Evolutionary conservation across 2,888 invertebrate species (phyloP), one percentile per base, ranked within the genome.

Genomic region (Marronus borbonicus): DNA sequence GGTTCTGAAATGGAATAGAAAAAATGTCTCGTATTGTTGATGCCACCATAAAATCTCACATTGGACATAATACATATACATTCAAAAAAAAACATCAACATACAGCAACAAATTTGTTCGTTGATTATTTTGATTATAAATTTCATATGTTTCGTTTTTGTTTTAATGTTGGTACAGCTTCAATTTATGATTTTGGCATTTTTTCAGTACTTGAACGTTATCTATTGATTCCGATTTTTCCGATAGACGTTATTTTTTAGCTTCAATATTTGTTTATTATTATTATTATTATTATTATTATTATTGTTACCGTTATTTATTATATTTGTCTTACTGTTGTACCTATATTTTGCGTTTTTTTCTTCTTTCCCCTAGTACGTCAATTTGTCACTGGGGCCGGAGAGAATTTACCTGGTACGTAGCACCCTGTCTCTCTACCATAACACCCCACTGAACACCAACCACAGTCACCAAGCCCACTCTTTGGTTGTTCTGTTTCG

Each of bases 331-430:
- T 88, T 88, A 88, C 86, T 88, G 87, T 88, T 88, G 87, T 88
- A 88, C 87, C 88, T 89, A 89, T 88, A 89, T 89, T 89, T 89
- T 89, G 88, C 88, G 88, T 89, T 89, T 88, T 88, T 88, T 85
- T 88, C 88, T 89, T 89, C 88, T 89, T 87, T 88, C 89, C 88
- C 88, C 88, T 89, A 89, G 89, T 89, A 89, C 89, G 89, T 89
- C 89, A 89, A 88, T 89, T 88, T 89, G 89, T 89, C 88, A 88
- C 89, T 89, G 89, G 89, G 88, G 89, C 89, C 87, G 89, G 89
- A 88, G 89, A 89, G 86, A 89, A 89, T 89, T 87, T 89, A 86
- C 88, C 89, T 89, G 89, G 89, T 89, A 89, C 88, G 89, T 89
- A 89, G 89, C 82, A 83, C 82, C 83, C 86, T 85, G 82, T 86